Evolutionary conservation across 1,140 invertebrate genomes (phyloP), one percentile per base, ranked within the genome.

Genomic region (Drosophila punjabiensis): DNA sequence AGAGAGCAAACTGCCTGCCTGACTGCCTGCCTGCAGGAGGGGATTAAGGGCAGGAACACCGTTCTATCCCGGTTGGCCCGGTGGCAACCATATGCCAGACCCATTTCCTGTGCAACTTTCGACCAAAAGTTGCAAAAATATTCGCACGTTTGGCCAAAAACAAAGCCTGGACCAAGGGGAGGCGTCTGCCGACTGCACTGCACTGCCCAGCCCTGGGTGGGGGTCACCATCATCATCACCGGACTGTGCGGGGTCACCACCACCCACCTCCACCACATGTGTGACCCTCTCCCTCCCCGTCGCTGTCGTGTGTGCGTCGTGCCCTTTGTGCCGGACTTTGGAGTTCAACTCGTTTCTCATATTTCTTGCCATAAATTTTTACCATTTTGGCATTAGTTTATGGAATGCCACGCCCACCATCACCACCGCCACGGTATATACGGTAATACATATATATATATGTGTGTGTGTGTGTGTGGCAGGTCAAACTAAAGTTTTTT

Each of bases 91-190:
- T 83, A 81, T 88, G 84, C 78, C 78, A 68, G 60, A 67, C 67
- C 85, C 81, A 79, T 89, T 85, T 89, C 85, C 85, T 89, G 85
- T 90, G 81, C 86, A 84, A 80, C 84, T 88, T 88, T 86, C 66
- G 78, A 84, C 81, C 81, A 76, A 89, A 89, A 89, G 85, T 89
- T 85, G 86, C 85, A 89, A 89, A 89, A 89, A 89, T 90, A 85
- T 90, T 90, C 86, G 81, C 86, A 89, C 86, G 81, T 82, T 90
- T 90, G 86, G 62, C 61, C 45, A 83, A 85, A 89, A 89, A 89
- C 86, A 89, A 89, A 85, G 86, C 74, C 74, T 63, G 47, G 52
- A 53, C 1, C 37, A 37, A 18, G 11, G 18, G 18, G n/a, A n/a
- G 16, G 11, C 43, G 18, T 2, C 24, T 24, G 24, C 24, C 24